Evolutionary conservation across 2,888 invertebrate species (phyloP), one percentile per base, ranked within the genome.

Genomic region (Cylindroiulus punctatus): DNA sequence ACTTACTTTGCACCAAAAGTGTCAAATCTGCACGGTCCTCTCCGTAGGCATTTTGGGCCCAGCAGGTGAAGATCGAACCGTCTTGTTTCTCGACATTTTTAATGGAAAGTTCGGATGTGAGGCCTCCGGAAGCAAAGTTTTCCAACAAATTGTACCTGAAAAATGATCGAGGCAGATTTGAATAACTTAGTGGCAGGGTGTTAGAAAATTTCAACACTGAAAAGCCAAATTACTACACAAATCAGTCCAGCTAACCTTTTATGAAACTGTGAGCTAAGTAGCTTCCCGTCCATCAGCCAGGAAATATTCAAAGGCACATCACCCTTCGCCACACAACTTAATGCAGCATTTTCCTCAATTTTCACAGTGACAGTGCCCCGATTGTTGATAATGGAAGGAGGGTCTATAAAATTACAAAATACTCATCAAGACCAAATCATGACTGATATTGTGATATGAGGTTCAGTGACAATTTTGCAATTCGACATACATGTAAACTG

Each of bases 221-320:
- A 36, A 36, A 36, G 36, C 3, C 36, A 36, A 36, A 7, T 36
- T 4, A 36, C 2, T 7, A 36, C 36, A 36, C 3, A 36, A 36
- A 36, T 36, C 36, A 36, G 36, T n/a, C 36, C 0, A 26, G 1
- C 32, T 40, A 26, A 57, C 84, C 86, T 87, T 81, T 47, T 84
- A 22, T 47, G 84, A 40, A 81, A 36, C n/a, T 85, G 65, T 7
- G 32, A 40, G 30, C 30, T 36, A 81, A 87, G 30, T 36, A 36
- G 17, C 81, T 87, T 87, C 10, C 87, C 85, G 47, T 85, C 87
- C 22, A 65, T 82, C 76, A 85, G 17, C 87, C 87, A 87, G n/a
- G 84, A 85, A 19, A 87, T 81, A 26, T 81, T 81, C 10, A 87
- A 52, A 14, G 87, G 87, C 40, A 81, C 30, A 42, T 87, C 85